Conservation (phyloP, 1,140 invertebrate genomes). For the Arctopsyche grandis region DNA sequence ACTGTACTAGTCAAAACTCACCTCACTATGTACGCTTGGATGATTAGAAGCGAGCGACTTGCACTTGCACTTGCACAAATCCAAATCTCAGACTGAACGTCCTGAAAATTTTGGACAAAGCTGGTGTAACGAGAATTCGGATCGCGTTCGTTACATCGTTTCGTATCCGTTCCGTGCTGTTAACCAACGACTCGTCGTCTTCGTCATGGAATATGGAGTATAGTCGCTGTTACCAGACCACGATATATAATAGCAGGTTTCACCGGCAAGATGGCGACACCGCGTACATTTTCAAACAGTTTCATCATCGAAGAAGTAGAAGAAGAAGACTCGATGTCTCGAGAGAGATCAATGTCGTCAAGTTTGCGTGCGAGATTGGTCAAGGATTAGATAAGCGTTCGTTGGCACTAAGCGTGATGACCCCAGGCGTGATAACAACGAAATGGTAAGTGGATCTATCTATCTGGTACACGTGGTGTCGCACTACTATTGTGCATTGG, state of each 20-base stretch:
- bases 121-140: no score
- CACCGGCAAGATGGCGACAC: conserved; percentile 5
- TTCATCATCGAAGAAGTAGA: background rate
- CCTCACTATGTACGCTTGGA: no score
- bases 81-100: background rate
- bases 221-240: background rate
- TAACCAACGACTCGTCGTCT: conserved; percentile 20
- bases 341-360: no score
- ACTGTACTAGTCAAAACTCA: no score
- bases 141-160: background rate
- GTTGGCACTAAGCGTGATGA: background rate
- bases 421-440: background rate
- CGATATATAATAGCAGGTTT: background rate
- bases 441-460: background rate
- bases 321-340: no score
- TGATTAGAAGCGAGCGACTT: no score
- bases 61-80: no score
- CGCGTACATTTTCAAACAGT: background rate
- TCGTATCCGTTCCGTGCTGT: conserved; percentile 23
- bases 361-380: background rate
- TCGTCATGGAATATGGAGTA: background rate
- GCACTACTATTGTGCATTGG: background rate
- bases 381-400: background rate
- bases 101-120: no score
- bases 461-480: background rate